phyloP scores from a whole-genome alignment of 2,113 vertebrate genomes.

The Limnothrissa miodon region DNA sequence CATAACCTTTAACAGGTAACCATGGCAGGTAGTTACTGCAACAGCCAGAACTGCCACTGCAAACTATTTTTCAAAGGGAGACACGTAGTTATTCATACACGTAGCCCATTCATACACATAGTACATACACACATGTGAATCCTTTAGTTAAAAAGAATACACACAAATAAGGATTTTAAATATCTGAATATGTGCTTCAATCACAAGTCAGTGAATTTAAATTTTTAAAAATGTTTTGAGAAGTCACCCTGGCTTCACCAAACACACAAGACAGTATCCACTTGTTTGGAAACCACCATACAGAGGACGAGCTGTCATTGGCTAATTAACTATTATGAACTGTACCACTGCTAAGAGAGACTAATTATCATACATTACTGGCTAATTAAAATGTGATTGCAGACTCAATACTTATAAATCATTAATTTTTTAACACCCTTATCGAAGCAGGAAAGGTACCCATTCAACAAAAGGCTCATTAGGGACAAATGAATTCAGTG shows the following conservation, averaged over 20 bases:
- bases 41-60: background rate
- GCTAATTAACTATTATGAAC: slow-evolving; percentile 76
- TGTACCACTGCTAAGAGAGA: slow-evolving; percentile 69
- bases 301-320: slow-evolving; percentile 69
- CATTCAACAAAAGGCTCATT: slow-evolving; percentile 73
- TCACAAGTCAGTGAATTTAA: background rate
- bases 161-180: background rate
- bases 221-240: background rate
- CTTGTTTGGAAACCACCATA: slow-evolving; percentile 48
- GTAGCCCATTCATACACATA: too few relatives aligned
- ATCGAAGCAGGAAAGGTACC: slow-evolving; percentile 67
- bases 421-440: slow-evolving; percentile 73
- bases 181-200: background rate
- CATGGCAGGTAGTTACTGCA: background rate
- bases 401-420: slow-evolving; percentile 75
- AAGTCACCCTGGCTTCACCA: background rate
- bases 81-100: too few relatives aligned
- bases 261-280: background rate
- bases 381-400: slow-evolving; percentile 76
- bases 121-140: background rate
- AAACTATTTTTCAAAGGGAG: too few relatives aligned
- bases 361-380: slow-evolving; percentile 77
- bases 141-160: background rate
- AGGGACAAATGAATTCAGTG: slow-evolving; percentile 65
- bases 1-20: background rate